Evolutionary conservation across 2,888 invertebrate species (phyloP).

Genomic region (Argyresthia goedartella): DNA sequence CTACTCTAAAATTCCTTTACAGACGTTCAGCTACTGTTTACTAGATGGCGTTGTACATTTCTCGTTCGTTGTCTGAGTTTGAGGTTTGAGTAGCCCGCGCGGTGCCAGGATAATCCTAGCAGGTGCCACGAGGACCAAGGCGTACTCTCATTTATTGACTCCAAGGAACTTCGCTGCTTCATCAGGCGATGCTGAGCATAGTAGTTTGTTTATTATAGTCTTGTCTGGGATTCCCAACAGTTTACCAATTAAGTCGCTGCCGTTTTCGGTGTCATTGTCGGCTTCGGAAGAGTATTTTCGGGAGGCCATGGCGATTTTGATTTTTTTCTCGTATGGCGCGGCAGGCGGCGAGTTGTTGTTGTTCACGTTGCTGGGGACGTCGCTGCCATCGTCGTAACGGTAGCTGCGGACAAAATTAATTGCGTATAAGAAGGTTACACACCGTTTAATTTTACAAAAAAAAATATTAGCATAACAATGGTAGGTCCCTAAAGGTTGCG

Average conservation of each 20-base stretch:
- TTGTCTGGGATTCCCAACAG: conserved; percentile 89
- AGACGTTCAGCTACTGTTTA: conserved; percentile 28
- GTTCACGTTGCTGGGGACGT: conserved; percentile 62
- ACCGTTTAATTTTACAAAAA: background rate
- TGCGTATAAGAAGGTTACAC: background rate
- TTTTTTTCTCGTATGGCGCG: conserved; percentile 66
- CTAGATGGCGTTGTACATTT: conserved; percentile 37
- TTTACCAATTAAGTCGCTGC: conserved; percentile 88
- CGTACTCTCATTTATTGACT: conserved; percentile 78
- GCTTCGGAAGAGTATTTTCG: conserved; percentile 61
- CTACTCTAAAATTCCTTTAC: conserved; percentile 7
- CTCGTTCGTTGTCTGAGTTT: conserved; percentile 9
- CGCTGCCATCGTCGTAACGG: conserved; percentile 55
- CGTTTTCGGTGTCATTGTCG: conserved; percentile 68
- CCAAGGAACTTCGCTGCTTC: conserved; percentile 91
- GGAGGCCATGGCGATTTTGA: conserved; percentile 57
- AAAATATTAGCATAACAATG: too few species aligned
- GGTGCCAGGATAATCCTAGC: conserved; percentile 58
- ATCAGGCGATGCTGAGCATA: conserved; percentile 84
- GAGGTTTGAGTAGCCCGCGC: conserved; percentile 44
- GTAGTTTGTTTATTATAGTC: conserved; percentile 85
- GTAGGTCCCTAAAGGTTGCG: too few species aligned
- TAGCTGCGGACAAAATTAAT: conserved; percentile 28
- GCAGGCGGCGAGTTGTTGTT: conserved; percentile 70
- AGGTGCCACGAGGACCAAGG: conserved; percentile 63